phyloP scores from a whole-genome alignment of 2,113 vertebrate species.

The Cricetomys ansorgei region DNA sequence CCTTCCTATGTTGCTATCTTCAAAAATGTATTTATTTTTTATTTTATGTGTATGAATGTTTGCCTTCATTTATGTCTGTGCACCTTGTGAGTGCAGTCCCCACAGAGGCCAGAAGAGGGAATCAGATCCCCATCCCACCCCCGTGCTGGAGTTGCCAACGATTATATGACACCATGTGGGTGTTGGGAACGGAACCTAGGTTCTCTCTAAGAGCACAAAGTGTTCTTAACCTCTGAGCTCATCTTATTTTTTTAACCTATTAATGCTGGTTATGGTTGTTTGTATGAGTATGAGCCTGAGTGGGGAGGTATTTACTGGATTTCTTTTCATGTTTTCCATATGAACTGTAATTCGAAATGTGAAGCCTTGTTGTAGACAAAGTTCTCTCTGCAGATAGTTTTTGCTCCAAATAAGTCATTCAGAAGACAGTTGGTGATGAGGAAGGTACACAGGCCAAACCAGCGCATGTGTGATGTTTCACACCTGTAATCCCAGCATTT shows the following conservation, averaged over 20 bases:
- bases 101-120: too few species aligned
- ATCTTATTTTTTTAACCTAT: not conserved
- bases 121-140: not conserved
- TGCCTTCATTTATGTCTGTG: not conserved
- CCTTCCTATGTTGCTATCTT: not conserved
- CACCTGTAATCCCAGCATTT: too few species aligned
- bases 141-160: too few species aligned
- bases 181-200: not conserved
- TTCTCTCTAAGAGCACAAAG: not conserved
- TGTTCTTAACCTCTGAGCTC: not conserved
- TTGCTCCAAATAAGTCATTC: slow-evolving; percentile 16
- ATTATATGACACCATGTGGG: not conserved
- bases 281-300: not conserved
- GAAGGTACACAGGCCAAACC: too few species aligned
- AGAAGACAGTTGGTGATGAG: not conserved
- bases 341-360: not conserved
- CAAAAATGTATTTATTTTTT: not conserved
- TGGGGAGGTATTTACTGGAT: not conserved
- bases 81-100: not conserved
- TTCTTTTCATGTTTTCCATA: not conserved
- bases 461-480: not conserved
- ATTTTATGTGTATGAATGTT: not conserved
- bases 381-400: not conserved
- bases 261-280: not conserved
- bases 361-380: not conserved